Conservation (phyloP, 2,888 invertebrate genomes). For the Brachypalpus laphriformis region DNA sequence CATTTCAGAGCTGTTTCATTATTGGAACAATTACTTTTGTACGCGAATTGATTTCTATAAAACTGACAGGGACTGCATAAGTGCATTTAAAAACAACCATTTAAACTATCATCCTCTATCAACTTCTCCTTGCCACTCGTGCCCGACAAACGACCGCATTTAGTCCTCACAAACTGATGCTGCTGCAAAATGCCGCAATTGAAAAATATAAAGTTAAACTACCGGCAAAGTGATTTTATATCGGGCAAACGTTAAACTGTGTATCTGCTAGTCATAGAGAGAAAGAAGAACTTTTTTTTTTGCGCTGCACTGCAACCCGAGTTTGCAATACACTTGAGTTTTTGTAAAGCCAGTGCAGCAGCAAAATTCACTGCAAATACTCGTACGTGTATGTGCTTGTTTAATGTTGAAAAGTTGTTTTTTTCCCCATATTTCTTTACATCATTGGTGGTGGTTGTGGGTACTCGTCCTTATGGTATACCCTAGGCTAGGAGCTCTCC, state of each 20-base stretch:
- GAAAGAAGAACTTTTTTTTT: conserved; percentile 1
- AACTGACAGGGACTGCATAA: conserved; percentile 24
- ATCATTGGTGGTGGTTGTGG: not conserved
- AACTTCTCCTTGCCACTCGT: conserved; percentile 29
- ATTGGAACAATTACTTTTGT: not conserved
- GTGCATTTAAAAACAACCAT: conserved; percentile 36
- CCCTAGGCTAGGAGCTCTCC: not conserved
- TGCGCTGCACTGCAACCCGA: not conserved
- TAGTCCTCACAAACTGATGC: conserved; percentile 16
- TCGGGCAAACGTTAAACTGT: conserved; percentile 52
- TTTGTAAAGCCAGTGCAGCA: conserved; percentile 17
- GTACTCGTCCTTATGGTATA: not conserved
- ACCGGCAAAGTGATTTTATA: conserved; percentile 57
- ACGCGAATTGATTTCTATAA: conserved; percentile 44
- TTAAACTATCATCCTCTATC: conserved; percentile 45
- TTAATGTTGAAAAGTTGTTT: conserved; percentile 29
- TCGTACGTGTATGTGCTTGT: conserved; percentile 42
- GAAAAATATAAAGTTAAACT: conserved; percentile 58
- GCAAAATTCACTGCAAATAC: conserved; percentile 45
- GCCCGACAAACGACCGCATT: conserved; percentile 56
- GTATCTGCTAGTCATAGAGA: conserved; percentile 27
- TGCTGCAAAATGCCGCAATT: conserved; percentile 41
- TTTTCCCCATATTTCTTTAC: not conserved
- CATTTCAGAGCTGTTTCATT: not conserved
- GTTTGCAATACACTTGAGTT: conserved; percentile 50